phyloP scores from a whole-genome alignment of 1,140 invertebrate genomes.

The Drosophila erecta region DNA sequence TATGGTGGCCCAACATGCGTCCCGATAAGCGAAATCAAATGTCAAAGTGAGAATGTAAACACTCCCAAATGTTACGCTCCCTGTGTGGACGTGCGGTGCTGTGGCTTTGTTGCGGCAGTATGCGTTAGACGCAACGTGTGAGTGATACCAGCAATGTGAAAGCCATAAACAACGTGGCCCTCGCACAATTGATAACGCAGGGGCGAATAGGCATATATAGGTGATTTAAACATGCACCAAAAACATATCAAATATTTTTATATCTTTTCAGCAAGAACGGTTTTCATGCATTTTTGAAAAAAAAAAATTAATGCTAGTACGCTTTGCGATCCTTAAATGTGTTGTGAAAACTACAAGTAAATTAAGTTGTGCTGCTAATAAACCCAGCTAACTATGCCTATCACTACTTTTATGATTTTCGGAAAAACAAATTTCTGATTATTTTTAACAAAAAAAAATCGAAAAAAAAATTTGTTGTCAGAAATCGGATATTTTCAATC shows the following conservation, averaged over 20 bases:
- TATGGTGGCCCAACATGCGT: slow-evolving; percentile 45
- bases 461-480: too few relatives aligned
- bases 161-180: slow-evolving; percentile 46
- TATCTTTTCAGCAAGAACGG: not conserved
- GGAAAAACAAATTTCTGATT: too few relatives aligned
- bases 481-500: too few relatives aligned
- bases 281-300: not conserved
- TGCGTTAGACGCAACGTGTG: slow-evolving; percentile 39
- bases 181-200: slow-evolving; percentile 33
- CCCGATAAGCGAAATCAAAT: slow-evolving; percentile 76
- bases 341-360: too few relatives aligned
- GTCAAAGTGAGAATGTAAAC: slow-evolving; percentile 75
- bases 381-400: too few relatives aligned
- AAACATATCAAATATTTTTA: not conserved
- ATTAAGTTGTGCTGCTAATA: too few relatives aligned
- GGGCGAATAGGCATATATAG: not conserved
- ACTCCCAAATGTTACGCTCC: slow-evolving; percentile 54
- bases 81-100: slow-evolving; percentile 5
- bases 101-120: not conserved
- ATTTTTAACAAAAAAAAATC: too few relatives aligned
- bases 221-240: not conserved
- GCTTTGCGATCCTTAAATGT: too few relatives aligned
- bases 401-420: too few relatives aligned
- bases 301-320: too few relatives aligned
- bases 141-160: slow-evolving; percentile 18